Evolutionary conservation across 1,140 invertebrate genomes (phyloP).

Genomic region (Cyclargus thomasi): DNA sequence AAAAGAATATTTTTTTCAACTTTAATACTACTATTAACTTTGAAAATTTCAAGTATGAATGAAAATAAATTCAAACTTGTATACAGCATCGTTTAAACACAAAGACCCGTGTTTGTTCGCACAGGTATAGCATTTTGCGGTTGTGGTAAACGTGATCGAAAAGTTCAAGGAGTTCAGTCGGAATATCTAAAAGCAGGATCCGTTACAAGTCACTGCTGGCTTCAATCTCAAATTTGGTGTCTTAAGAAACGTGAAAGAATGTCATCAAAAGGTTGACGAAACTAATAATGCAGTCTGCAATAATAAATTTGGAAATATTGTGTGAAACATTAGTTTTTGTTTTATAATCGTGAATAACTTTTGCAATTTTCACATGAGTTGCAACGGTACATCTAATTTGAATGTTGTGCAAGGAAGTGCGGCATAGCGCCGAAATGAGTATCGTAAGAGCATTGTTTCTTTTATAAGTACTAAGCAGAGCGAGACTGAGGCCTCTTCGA

Average conservation of each 20-base stretch:
- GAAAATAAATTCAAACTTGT: too few species aligned
- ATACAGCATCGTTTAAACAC: too few species aligned
- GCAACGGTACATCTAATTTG: constrained; percentile 18
- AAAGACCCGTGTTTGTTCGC: background rate
- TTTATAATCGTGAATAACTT: constrained; percentile 1
- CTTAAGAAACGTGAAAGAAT: background rate
- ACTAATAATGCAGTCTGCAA: background rate
- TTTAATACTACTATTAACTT: too few species aligned
- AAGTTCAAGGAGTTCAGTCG: background rate
- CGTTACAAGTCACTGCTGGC: background rate
- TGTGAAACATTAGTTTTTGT: background rate
- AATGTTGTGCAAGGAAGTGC: constrained; percentile 18
- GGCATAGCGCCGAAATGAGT: constrained; percentile 30
- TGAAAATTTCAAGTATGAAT: too few species aligned
- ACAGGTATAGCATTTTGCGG: background rate
- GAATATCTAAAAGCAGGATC: background rate
- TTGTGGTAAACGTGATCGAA: background rate
- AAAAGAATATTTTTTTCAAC: too few species aligned
- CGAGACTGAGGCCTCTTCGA: constrained; percentile 38
- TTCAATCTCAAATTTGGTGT: background rate
- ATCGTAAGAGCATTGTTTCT: constrained; percentile 33
- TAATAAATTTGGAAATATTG: background rate
- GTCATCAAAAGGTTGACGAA: background rate
- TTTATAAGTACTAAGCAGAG: constrained; percentile 41
- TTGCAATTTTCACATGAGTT: constrained; percentile 14